These are phyloP conservation scores for Mus spretus DNA, from an alignment of 2,797 vertebrate species.

Conservation along the genomic window DNA sequence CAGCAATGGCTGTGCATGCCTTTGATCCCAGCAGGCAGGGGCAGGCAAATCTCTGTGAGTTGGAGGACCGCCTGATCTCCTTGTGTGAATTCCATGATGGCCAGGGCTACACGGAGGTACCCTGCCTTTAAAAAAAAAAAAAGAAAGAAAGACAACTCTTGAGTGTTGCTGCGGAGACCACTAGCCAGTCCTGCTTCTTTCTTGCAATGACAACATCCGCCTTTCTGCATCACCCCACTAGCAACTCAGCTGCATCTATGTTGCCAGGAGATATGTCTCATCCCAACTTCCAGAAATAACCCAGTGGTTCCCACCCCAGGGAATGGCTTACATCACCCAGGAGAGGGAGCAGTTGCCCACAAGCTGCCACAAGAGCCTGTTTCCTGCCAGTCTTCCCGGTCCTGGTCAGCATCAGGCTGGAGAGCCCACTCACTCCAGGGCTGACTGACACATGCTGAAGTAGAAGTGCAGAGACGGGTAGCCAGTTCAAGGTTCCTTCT, in stretches of 20 bases:
- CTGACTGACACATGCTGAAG: constrained; percentile 29
- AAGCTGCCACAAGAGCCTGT: constrained; percentile 55
- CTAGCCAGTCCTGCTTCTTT: not conserved
- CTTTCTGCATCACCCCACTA: constrained; percentile 56
- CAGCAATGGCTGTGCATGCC: not conserved
- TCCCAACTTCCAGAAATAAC: constrained; percentile 85
- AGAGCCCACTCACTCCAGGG: constrained; percentile 69
- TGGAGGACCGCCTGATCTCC: not conserved
- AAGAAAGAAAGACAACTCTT: not conserved
- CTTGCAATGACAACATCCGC: constrained; percentile 41
- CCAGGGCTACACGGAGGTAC: not conserved
- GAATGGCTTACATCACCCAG: constrained; percentile 85
- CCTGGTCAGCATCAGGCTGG: constrained; percentile 30
- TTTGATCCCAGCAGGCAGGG: not conserved
- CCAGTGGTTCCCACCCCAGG: constrained; percentile 78
- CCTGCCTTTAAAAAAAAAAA: not conserved
- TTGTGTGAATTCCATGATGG: not conserved
- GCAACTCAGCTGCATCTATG: constrained; percentile 71
- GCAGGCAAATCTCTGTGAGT: not conserved
- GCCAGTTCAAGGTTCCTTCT: not conserved
- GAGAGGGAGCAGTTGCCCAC: constrained; percentile 82
- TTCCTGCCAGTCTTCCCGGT: constrained; percentile 67
- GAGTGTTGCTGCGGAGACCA: not conserved
- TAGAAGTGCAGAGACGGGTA: not conserved
- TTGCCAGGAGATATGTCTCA: constrained; percentile 84